These are phyloP conservation scores for Baronia brevicornis DNA, from an alignment of 2,888 invertebrate genomes.

Conservation along the genomic window DNA sequence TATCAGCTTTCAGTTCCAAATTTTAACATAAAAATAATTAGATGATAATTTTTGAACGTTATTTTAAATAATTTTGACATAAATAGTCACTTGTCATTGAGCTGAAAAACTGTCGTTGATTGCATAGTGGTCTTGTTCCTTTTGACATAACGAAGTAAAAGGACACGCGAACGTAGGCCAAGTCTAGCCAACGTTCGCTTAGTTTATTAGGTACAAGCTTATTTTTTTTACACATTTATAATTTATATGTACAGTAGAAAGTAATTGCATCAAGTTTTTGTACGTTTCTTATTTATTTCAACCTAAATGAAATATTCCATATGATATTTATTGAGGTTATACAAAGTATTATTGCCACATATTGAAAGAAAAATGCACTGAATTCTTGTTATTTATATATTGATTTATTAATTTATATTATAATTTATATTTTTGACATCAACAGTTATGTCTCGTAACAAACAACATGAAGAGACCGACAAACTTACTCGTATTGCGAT, in stretches of 20 bases:
- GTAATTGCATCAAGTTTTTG: not conserved
- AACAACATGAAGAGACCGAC: conserved; percentile 88
- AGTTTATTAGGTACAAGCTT: conserved; percentile 52
- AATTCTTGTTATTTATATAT: conserved; percentile 21
- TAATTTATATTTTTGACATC: conserved; percentile 23
- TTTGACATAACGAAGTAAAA: conserved; percentile 64
- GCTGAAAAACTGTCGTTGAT: conserved; percentile 31
- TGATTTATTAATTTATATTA: conserved; percentile 18
- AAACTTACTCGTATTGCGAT: conserved; percentile 98
- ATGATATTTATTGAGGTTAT: conserved; percentile 56
- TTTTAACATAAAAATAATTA: no score
- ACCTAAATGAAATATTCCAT: conserved; percentile 18
- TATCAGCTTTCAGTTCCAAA: no score
- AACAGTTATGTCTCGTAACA: conserved; percentile 73
- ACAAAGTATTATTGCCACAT: conserved; percentile 51
- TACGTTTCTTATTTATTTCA: not conserved
- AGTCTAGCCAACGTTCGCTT: conserved; percentile 60
- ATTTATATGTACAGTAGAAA: conserved; percentile 7
- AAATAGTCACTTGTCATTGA: no score
- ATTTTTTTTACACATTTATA: conserved; percentile 18
- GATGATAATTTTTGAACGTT: no score
- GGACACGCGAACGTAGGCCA: conserved; percentile 72
- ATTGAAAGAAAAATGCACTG: conserved; percentile 31
- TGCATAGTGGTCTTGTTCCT: no score
- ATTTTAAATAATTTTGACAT: no score